Percentiles rank a stretch among this genome's conserved stretches.
Conservation (phyloP, 1,140 invertebrate species). For the Helicoverpa armigera region DNA sequence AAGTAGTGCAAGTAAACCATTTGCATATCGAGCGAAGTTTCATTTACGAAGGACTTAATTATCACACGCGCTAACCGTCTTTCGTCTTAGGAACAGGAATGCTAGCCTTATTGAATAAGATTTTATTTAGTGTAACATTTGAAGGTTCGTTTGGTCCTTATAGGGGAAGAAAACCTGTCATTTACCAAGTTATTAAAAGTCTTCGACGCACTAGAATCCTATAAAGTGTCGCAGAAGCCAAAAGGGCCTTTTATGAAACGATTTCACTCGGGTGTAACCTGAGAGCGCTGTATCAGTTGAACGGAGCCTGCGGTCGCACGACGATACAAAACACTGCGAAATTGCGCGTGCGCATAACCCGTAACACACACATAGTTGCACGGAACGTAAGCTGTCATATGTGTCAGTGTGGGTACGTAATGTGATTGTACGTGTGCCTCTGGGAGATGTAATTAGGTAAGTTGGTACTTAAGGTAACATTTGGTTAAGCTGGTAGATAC, state of each 20-base stretch:
- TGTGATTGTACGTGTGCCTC: constrained; percentile 1
- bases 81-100: too few relatives aligned
- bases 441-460: not conserved
- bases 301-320: constrained; percentile 64
- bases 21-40: not conserved
- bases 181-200: not conserved
- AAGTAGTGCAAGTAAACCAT: not conserved
- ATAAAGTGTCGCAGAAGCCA: constrained; percentile 55
- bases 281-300: constrained; percentile 61
- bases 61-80: too few relatives aligned
- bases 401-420: constrained; percentile 2
- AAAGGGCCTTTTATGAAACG: constrained; percentile 62
- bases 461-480: constrained; percentile 4
- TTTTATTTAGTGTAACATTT: too few relatives aligned
- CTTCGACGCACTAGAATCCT: constrained; percentile 19
- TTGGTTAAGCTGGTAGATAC: not conserved
- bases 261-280: constrained; percentile 64
- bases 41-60: too few relatives aligned
- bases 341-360: constrained; percentile 62
- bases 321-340: constrained; percentile 66
- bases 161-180: too few relatives aligned
- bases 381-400: constrained; percentile 37
- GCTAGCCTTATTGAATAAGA: too few relatives aligned
- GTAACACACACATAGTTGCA: constrained; percentile 52
- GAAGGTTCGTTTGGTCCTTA: too few relatives aligned